phyloP scores from a whole-genome alignment of 2,113 vertebrate species.

The Xenopus tropicalis region UCB_Xtro_10.0 CM004449.2:131409501-131410000 shows the following conservation, averaged over 20 bases:
- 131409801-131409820: too few species aligned
- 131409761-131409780: too few species aligned
- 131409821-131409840: too few species aligned
- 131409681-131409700: slow-evolving; percentile 95
- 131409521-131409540: background rate
- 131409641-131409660: slow-evolving; percentile 92
- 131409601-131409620: slow-evolving; percentile 86
- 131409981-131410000: too few species aligned
- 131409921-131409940: too few species aligned
- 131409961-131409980: too few species aligned
- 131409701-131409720: slow-evolving; percentile 81
- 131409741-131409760: background rate
- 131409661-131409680: slow-evolving; percentile 76
- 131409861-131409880: too few species aligned
- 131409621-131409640: slow-evolving; percentile 95
- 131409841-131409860: too few species aligned
- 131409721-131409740: rapidly evolving
- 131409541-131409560: slow-evolving; percentile 74
- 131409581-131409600: slow-evolving; percentile 87
- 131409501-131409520: too few species aligned
- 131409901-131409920: too few species aligned
- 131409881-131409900: background rate
- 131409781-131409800: background rate
- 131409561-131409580: slow-evolving; percentile 91
- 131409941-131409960: too few species aligned